Evolutionary conservation across 2,113 vertebrate species (phyloP).

Genomic region (Sinocyclocheilus rhinocerous): DNA sequence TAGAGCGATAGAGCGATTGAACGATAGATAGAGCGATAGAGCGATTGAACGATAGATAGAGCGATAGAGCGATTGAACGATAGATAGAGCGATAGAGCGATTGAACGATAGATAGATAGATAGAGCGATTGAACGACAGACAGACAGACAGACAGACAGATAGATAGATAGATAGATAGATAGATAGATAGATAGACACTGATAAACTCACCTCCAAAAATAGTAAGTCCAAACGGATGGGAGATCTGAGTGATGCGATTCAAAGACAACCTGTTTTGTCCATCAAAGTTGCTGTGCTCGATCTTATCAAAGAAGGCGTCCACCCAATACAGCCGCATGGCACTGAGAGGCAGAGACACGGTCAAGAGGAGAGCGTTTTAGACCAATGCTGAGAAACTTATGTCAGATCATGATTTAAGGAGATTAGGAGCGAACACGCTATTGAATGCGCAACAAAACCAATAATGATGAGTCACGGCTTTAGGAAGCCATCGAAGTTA

Average conservation of each 20-base stretch:
- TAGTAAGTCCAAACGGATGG: conserved; percentile 92
- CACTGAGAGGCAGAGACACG: conserved; percentile 72
- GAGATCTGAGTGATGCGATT: conserved; percentile 89
- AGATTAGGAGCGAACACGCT: conserved; percentile 64
- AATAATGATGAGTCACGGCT: neutral
- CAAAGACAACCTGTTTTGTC: conserved; percentile 84
- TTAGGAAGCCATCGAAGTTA: neutral
- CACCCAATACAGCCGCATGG: conserved; percentile 92
- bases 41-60: too few species aligned
- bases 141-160: too few species aligned
- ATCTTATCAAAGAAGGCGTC: conserved; percentile 98
- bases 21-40: neutral
- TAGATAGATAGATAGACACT: too few species aligned
- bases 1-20: too few species aligned
- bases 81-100: too few species aligned
- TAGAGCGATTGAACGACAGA: too few species aligned
- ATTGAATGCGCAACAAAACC: conserved; percentile 12
- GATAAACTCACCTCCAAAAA: conserved; percentile 85
- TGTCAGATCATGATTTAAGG: conserved; percentile 57
- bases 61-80: too few species aligned
- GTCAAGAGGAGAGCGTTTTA: conserved; percentile 30
- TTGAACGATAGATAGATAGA: too few species aligned
- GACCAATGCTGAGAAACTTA: conserved; percentile 44
- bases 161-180: neutral
- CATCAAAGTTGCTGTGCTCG: conserved; percentile 93